phyloP scores from a whole-genome alignment of 1,140 invertebrate genomes.

The Zaprionus camerounensis region DNA sequence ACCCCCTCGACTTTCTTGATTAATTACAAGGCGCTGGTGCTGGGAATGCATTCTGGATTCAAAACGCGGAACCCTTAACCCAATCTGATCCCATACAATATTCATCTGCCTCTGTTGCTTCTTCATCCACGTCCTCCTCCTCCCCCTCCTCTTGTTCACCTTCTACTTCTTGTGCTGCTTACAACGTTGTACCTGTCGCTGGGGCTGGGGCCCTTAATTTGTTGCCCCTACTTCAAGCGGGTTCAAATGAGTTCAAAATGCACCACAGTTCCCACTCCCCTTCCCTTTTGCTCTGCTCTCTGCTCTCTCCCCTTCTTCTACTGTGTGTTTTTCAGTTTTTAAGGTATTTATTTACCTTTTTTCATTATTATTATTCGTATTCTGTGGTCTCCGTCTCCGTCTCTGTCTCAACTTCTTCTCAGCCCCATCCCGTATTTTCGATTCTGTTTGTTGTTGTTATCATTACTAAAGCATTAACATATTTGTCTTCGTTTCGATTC shows the following conservation, averaged over 20 bases:
- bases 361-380: constrained; percentile 48
- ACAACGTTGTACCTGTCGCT: constrained; percentile 57
- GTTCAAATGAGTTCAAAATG: constrained; percentile 73
- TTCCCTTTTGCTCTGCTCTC: neutral
- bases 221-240: constrained; percentile 25
- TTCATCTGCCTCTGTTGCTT: constrained; percentile 5
- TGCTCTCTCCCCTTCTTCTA: neutral
- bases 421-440: constrained; percentile 19
- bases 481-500: constrained; percentile 6
- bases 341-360: constrained; percentile 60
- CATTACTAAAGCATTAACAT: constrained; percentile 46
- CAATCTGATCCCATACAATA: constrained; percentile 31
- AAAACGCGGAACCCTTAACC: constrained; percentile 37
- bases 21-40: constrained; percentile 59
- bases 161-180: constrained; percentile 9
- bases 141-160: neutral
- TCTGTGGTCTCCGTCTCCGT: constrained; percentile 27
- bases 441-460: constrained; percentile 67
- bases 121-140: too few species aligned
- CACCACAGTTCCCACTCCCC: neutral
- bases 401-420: neutral
- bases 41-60: constrained; percentile 11
- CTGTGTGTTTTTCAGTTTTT: constrained; percentile 18
- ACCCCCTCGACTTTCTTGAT: constrained; percentile 46
- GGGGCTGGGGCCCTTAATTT: constrained; percentile 24